phyloP scores from a whole-genome alignment of 2,888 invertebrate genomes.

The Polymixis lichenea region DNA sequence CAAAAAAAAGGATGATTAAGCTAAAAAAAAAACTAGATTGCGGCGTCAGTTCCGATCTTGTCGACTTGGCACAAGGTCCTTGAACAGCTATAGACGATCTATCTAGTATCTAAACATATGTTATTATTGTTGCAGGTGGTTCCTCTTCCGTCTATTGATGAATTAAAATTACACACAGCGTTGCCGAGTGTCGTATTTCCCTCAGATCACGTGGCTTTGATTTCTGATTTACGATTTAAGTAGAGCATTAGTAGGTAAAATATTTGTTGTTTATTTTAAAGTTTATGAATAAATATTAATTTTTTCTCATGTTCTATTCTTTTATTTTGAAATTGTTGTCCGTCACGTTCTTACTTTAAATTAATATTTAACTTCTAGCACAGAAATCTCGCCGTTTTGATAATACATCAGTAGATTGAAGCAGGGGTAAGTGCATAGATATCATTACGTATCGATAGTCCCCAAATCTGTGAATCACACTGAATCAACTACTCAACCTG shows the following conservation, averaged over 20 bases:
- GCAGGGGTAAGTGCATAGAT: neutral
- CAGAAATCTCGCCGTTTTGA: neutral
- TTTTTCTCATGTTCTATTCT: neutral
- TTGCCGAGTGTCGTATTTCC: slow-evolving; percentile 97
- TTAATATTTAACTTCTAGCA: too few species aligned
- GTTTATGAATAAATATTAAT: neutral
- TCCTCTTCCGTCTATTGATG: slow-evolving; percentile 95
- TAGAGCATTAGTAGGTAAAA: slow-evolving; percentile 41
- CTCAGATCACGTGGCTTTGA: slow-evolving; percentile 97
- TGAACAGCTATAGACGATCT: neutral
- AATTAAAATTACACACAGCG: slow-evolving; percentile 93
- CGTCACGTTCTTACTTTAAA: neutral
- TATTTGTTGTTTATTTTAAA: slow-evolving; percentile 10
- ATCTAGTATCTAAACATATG: neutral
- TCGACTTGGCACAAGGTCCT: neutral
- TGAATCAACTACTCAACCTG: too few species aligned
- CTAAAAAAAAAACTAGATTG: neutral
- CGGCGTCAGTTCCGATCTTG: neutral
- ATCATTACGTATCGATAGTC: neutral
- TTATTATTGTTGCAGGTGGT: slow-evolving; percentile 90
- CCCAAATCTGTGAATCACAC: too few species aligned
- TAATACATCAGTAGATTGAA: neutral
- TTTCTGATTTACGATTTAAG: slow-evolving; percentile 93
- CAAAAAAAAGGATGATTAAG: too few species aligned
- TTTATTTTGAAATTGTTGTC: neutral